Evolutionary conservation across 2,888 invertebrate species (phyloP).

Genomic region (Orgyia antiqua): DNA sequence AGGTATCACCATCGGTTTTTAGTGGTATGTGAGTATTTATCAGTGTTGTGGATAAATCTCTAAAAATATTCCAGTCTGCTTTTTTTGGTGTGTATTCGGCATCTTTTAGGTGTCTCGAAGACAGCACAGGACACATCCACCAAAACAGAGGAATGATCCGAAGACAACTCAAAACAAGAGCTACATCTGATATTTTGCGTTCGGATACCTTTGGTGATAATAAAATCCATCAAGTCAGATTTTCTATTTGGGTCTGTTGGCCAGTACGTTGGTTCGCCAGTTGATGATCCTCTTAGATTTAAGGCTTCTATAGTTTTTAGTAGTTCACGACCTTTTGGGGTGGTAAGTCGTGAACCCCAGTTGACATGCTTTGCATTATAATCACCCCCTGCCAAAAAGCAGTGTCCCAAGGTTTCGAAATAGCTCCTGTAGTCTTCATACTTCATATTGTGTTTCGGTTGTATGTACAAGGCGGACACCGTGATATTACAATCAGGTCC

Average conservation of each 20-base stretch:
- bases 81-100: too few relatives aligned
- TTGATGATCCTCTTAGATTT: not conserved
- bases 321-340: constrained; percentile 2
- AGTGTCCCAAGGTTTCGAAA: not conserved
- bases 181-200: too few relatives aligned
- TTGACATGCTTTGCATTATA: not conserved
- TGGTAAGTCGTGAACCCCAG: constrained; percentile 2
- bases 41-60: too few relatives aligned
- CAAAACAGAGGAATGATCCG: too few relatives aligned
- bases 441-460: not conserved
- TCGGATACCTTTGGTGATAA: not conserved
- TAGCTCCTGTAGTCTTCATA: not conserved
- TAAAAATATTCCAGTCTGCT: too few relatives aligned
- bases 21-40: too few relatives aligned
- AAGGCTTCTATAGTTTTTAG: not conserved
- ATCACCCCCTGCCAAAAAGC: constrained; percentile 1
- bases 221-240: constrained; percentile 1
- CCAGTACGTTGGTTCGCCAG: constrained; percentile 1
- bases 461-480: not conserved
- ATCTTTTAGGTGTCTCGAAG: too few relatives aligned
- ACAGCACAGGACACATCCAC: too few relatives aligned
- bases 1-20: too few relatives aligned
- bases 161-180: too few relatives aligned
- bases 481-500: not conserved
- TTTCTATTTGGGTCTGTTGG: constrained; percentile 1